Percentiles rank a stretch among this genome's conserved stretches.
Evolutionary conservation across 2,113 vertebrate genomes (phyloP).

Genomic region (Strigops habroptila): DNA sequence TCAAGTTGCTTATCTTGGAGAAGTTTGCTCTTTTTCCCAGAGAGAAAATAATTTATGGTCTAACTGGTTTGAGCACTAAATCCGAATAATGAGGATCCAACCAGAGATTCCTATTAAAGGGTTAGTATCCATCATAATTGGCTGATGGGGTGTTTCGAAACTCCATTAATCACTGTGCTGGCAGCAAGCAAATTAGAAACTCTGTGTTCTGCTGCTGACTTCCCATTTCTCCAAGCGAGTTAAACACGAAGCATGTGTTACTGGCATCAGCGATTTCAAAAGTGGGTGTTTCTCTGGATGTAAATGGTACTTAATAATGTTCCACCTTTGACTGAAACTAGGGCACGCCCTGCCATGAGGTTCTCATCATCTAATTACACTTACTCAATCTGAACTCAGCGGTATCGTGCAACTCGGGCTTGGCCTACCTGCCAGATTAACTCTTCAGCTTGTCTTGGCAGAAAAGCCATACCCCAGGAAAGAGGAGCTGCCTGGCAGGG

Average conservation of each 20-base stretch:
- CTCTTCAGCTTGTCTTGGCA: neutral
- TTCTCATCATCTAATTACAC: constrained; percentile 30
- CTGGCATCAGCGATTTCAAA: constrained; percentile 37
- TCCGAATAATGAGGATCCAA: neutral
- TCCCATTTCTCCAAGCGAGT: neutral
- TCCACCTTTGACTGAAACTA: constrained; percentile 56
- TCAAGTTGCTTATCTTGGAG: neutral
- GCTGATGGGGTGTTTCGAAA: constrained; percentile 40
- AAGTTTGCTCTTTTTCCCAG: constrained; percentile 16
- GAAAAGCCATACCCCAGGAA: neutral
- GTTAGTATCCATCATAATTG: constrained; percentile 47
- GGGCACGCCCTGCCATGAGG: constrained; percentile 37
- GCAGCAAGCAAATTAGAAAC: constrained; percentile 32
- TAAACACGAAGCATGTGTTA: constrained; percentile 10
- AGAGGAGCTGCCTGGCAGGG: neutral
- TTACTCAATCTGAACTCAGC: constrained; percentile 25
- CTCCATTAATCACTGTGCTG: constrained; percentile 1
- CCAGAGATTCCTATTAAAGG: constrained; percentile 24
- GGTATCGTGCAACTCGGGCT: neutral
- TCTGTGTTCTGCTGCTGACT: neutral
- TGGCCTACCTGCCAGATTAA: neutral
- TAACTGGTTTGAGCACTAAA: constrained; percentile 36
- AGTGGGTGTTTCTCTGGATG: constrained; percentile 53
- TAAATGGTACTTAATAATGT: constrained; percentile 51
- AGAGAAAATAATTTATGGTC: constrained; percentile 29